These are phyloP conservation scores for Miniopterus natalensis DNA, from an alignment of 2,113 vertebrate genomes.

Conservation along the genomic window DNA sequence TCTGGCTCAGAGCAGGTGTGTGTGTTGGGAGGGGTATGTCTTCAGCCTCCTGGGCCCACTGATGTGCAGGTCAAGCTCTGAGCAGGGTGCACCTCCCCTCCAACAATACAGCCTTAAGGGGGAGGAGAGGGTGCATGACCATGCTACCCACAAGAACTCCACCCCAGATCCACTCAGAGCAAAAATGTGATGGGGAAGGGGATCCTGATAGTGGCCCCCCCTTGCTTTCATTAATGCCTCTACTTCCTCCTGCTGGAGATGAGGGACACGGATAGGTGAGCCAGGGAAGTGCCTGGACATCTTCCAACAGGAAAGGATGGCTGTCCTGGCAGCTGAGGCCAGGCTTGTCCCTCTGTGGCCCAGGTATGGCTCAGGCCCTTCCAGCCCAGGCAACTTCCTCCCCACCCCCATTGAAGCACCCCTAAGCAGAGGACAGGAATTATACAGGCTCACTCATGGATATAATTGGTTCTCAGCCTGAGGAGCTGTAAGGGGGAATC, in stretches of 20 bases:
- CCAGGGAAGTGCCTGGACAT: fast-evolving
- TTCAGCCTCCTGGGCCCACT: background rate
- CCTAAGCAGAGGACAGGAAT: background rate
- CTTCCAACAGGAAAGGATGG: background rate
- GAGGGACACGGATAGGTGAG: fast-evolving
- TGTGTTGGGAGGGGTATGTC: background rate
- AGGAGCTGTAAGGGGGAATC: background rate
- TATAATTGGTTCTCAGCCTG: constrained; percentile 74
- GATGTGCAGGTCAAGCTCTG: background rate
- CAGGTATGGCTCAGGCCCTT: background rate
- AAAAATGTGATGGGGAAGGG: background rate
- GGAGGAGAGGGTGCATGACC: background rate
- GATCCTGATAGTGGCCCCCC: background rate
- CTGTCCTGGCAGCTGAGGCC: background rate
- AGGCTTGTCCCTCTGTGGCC: background rate
- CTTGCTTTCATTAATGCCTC: background rate
- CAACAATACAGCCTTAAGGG: background rate
- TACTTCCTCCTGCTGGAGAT: background rate
- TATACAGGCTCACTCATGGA: constrained; percentile 69
- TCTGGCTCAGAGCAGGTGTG: background rate
- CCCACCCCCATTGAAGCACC: fast-evolving
- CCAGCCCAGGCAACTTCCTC: background rate
- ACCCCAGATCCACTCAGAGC: background rate
- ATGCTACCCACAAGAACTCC: no score
- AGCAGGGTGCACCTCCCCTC: fast-evolving